phyloP scores from a whole-genome alignment of 2,797 vertebrate genomes.

The Mycteria americana region DNA sequence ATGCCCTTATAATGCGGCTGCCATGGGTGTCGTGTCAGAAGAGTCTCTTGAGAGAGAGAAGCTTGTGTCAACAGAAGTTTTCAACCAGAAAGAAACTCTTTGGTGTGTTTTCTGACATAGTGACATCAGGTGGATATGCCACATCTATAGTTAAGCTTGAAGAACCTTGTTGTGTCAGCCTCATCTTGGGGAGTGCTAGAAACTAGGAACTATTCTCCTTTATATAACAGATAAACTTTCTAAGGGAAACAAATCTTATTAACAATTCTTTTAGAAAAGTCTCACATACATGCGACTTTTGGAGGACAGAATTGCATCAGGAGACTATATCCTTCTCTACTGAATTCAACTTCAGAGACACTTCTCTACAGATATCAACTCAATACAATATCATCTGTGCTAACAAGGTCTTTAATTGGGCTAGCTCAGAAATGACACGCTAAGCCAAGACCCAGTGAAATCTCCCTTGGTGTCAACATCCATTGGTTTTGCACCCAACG shows the following conservation, averaged over 20 bases:
- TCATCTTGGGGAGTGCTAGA: not conserved
- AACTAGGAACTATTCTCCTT: not conserved
- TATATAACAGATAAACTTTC: not conserved
- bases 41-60: not conserved
- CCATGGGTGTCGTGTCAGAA: not conserved
- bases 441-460: not conserved
- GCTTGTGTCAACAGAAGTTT: not conserved
- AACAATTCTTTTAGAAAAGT: not conserved
- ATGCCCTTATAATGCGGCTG: not conserved
- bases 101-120: not conserved
- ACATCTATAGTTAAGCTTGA: not conserved
- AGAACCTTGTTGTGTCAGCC: not conserved
- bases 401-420: not conserved
- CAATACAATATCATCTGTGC: not conserved
- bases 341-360: not conserved
- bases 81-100: not conserved
- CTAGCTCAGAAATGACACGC: not conserved
- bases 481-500: accelerated
- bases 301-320: not conserved
- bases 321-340: not conserved
- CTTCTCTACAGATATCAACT: not conserved
- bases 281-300: not conserved
- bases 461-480: not conserved
- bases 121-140: not conserved
- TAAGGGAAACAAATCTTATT: not conserved